These are phyloP conservation scores for Notarius lentiginosus DNA, from an alignment of 2,113 vertebrate species.

Conservation along the genomic window DNA sequence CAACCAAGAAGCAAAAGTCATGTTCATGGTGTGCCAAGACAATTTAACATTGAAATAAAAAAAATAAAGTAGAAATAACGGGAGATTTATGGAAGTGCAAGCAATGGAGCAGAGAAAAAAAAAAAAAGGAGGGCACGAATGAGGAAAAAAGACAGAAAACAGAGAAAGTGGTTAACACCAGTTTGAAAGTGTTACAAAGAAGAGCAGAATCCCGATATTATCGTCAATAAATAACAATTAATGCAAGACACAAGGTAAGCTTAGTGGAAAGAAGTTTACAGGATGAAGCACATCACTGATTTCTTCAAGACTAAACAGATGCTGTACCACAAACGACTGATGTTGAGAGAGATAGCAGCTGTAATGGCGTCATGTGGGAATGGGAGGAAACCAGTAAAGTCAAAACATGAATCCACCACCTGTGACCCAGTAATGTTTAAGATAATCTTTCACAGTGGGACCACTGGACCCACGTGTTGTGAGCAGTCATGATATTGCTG, in stretches of 20 bases:
- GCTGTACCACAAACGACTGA: background rate
- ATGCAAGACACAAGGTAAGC: background rate
- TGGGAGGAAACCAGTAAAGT: no score
- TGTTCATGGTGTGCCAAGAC: background rate
- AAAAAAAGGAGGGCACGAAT: constrained; percentile 30
- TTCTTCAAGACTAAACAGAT: background rate
- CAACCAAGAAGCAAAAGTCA: constrained; percentile 28
- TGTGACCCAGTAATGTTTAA: no score
- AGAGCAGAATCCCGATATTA: constrained; percentile 1
- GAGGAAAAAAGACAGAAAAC: constrained; percentile 71
- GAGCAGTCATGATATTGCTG: no score
- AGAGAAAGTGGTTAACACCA: constrained; percentile 86
- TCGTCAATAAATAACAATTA: background rate
- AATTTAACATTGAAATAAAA: background rate
- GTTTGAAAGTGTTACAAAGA: constrained; percentile 36
- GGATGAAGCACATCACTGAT: background rate
- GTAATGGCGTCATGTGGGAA: no score
- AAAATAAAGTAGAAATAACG: constrained; percentile 23
- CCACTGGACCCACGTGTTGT: no score
- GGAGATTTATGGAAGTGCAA: background rate
- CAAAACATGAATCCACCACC: no score
- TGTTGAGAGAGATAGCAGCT: background rate
- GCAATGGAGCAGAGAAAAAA: background rate
- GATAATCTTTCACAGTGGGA: no score
- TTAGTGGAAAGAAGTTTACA: constrained; percentile 1